Evolutionary conservation across 1,140 invertebrate genomes (phyloP), one percentile per base, ranked within the genome.

Genomic region (Cotesia glomerata): DNA sequence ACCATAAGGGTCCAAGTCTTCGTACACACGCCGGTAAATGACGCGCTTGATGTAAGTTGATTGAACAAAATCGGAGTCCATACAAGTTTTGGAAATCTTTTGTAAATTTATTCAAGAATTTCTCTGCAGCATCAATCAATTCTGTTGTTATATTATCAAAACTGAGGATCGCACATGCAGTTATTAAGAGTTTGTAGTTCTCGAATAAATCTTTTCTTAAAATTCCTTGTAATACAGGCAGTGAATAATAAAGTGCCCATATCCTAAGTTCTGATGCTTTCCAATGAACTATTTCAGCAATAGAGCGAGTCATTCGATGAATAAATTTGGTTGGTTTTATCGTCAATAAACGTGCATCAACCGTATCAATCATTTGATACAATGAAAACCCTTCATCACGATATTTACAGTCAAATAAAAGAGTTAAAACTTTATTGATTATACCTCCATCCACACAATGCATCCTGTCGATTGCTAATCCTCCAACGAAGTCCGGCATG

Each of bases 1-100:
- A 69, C 74, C 76, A 79, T 5, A 79, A 62, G 16, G 74, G 77
- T 58, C 76, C 74, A 49, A 76, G 67, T 18, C n/a, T 70, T 18
- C 64, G 35, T 7, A 36, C 35, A 56, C 72, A 75, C 65, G 76
- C 59, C 4, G 72, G 18, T 49, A 76, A 73, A 72, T 78, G 76
- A 14, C 75, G 59, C 13, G 78, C 16, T 73, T 72, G 69, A 56
- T 79, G 76, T 11, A 79, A 67, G 66, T 79, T 79, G 26, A 79
- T 77, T 0, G 72, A 74, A 56, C 74, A 77, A 69, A 74, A 77
- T 72, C 62, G 18, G 8, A 74, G 9, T 52, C 74, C 74, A 71
- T 79, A 79, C 11, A 70, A 3, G 11, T 16, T 26, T 75, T 75
- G 58, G 61, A 79, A 78, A 26, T 76, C 34, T 35, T 58, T 11